A percentile compares a stretch with the other conserved stretches of the same genome.
Conservation (phyloP, 2,797 vertebrate species). For the Triplophysa bombifrons region DNA sequence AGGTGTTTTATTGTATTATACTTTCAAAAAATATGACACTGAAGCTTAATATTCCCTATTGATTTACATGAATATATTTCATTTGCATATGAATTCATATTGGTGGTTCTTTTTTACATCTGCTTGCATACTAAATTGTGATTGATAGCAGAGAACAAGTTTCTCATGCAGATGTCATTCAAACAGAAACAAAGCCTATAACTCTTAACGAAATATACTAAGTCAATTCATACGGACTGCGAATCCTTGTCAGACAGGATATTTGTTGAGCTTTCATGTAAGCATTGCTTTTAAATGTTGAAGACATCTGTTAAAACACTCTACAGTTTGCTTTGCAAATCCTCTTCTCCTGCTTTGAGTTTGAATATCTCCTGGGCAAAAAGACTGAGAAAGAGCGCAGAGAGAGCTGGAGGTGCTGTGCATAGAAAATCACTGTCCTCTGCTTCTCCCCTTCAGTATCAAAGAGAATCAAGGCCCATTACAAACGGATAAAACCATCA, state of each 20-base stretch:
- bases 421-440: constrained; percentile 41
- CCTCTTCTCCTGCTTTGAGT: constrained; percentile 1
- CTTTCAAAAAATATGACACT: background rate
- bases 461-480: constrained; percentile 38
- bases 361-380: constrained; percentile 18
- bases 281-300: background rate
- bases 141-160: no score
- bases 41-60: background rate
- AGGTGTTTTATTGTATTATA: background rate
- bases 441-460: constrained; percentile 39
- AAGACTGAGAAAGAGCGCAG: constrained; percentile 3
- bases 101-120: no score
- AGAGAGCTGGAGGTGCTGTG: constrained; percentile 26
- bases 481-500: constrained; percentile 52
- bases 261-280: constrained; percentile 19
- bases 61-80: background rate
- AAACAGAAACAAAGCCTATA: background rate
- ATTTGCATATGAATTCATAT: background rate
- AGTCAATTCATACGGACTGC: background rate
- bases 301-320: constrained; percentile 17
- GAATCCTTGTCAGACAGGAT: background rate
- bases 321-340: constrained; percentile 19
- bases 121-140: no score
- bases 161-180: background rate
- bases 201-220: background rate